A percentile compares a stretch with the other conserved stretches of the same genome.
Evolutionary conservation across 1,140 invertebrate species (phyloP).

Genomic region (Bombus affinis): DNA sequence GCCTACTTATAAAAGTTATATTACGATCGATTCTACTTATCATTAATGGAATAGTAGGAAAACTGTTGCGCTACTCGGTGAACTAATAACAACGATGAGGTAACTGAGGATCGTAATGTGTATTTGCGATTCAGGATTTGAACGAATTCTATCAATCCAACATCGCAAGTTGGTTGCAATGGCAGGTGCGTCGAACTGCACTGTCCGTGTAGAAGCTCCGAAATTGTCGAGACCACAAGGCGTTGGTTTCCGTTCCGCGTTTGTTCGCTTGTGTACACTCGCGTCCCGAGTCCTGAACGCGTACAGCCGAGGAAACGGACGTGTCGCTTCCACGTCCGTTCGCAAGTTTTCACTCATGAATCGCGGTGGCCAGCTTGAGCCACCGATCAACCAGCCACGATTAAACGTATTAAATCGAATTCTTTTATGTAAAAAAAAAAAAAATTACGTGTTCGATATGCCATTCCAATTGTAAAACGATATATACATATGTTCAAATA

Average conservation of each 20-base stretch:
- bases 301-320: neutral
- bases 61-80: neutral
- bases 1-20: neutral
- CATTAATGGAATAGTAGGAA: neutral
- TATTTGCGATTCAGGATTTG: slow-evolving; percentile 25
- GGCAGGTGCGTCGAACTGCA: slow-evolving; percentile 68
- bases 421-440: no score
- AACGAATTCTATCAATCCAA: slow-evolving; percentile 47
- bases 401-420: neutral
- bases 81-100: neutral
- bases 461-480: neutral
- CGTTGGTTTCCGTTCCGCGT: slow-evolving; percentile 42
- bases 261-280: slow-evolving; percentile 19
- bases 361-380: neutral
- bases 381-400: neutral
- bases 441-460: no score
- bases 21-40: neutral
- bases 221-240: slow-evolving; percentile 57
- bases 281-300: neutral
- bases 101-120: neutral
- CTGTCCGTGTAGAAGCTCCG: slow-evolving; percentile 43
- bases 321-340: slow-evolving; percentile 5
- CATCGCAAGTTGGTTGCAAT: slow-evolving; percentile 32
- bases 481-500: neutral
- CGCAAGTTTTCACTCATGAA: slow-evolving; percentile 5